Base-by-base conservation (phyloP, 2,113 vertebrate genomes). In the Corapipo altera region DNA sequence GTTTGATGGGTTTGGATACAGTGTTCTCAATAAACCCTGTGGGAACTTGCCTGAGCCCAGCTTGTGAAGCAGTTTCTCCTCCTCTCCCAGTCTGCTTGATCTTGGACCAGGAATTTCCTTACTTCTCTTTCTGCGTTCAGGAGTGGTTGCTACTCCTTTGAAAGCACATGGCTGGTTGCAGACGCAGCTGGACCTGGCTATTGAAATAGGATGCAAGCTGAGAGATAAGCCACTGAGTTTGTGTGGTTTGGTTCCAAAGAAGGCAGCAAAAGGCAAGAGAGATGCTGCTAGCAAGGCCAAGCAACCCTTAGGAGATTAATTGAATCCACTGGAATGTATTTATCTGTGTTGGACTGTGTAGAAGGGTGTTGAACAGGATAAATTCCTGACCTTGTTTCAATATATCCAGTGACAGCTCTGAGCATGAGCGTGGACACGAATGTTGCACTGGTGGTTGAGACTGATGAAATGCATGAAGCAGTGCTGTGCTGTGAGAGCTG, bases 261-360 rank as follows among this genome's bases (percentile, higher is more conserved):
- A 65, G 71, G 73, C 28, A 91, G 91, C 24, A 95, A 95, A 96
- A 94, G 77, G 88, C 77, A 62, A 70, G 58, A 88, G 91, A 79
- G 43, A 67, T 3, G 2, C 57, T 85, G 81, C 76, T 85, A 95
- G 84, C 62, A 85, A 79, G 84, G 93, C 84, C 95, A 97, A 93
- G 32, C 66, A 89, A 79, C 41, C 93, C 89, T 94, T 96, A 96
- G 96, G 95, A 97, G 93, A 93, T 95, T 96, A 96, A 97, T 96
- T 96, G 91, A 77, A 96, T 93, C 91, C 78, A 76, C 71, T 95
- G 93, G 87, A 95, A 94, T 1, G 1, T 95, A 80, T 95, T 96
- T 96, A 95, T 96, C 84, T 79, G 81, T 57, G 84, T 81, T 28
- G 58, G 80, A 65, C 74, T 89, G 32, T 27, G 62, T 89, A 44